Evolutionary conservation across 2,888 invertebrate genomes (phyloP).

Genomic region (Pardosa pseudoannulata): DNA sequence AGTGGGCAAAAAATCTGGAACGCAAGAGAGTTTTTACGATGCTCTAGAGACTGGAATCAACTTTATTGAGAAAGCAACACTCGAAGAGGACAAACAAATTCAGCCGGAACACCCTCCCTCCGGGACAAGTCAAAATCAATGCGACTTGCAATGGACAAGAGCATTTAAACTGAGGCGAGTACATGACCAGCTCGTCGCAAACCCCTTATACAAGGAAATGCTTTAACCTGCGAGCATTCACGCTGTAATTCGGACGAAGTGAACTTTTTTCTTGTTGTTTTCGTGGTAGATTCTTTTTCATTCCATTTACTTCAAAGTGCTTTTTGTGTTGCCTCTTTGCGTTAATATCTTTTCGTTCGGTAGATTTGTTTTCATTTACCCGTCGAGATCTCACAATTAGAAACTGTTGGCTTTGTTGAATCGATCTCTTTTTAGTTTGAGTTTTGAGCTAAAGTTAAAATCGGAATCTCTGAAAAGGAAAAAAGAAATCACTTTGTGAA

Average conservation of each 20-base stretch:
- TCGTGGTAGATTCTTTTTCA: slow-evolving; percentile 59
- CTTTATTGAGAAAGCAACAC: slow-evolving; percentile 42
- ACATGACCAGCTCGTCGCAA: slow-evolving; percentile 65
- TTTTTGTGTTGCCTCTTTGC: slow-evolving; percentile 54
- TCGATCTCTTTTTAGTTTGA: not conserved
- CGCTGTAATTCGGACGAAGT: slow-evolving; percentile 49
- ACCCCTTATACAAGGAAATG: slow-evolving; percentile 69
- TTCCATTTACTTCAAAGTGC: slow-evolving; percentile 67
- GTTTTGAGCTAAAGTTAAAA: not conserved
- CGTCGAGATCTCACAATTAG: slow-evolving; percentile 49
- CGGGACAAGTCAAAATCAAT: slow-evolving; percentile 46
- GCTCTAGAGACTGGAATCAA: slow-evolving; percentile 55
- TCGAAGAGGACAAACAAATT: slow-evolving; percentile 54
- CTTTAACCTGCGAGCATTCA: slow-evolving; percentile 68
- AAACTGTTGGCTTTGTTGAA: not conserved
- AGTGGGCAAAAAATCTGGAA: slow-evolving; percentile 38
- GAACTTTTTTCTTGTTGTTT: slow-evolving; percentile 17
- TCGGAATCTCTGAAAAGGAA: not conserved
- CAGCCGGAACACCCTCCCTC: slow-evolving; percentile 34
- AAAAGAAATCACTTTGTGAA: too few species aligned
- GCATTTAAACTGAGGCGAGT: slow-evolving; percentile 60
- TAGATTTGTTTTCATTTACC: slow-evolving; percentile 70
- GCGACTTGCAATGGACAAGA: slow-evolving; percentile 69
- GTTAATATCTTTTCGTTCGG: slow-evolving; percentile 64
- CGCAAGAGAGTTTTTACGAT: slow-evolving; percentile 67